Base-by-base conservation (phyloP, 1,140 invertebrate genomes). In the Leguminivora glycinivorella region DNA sequence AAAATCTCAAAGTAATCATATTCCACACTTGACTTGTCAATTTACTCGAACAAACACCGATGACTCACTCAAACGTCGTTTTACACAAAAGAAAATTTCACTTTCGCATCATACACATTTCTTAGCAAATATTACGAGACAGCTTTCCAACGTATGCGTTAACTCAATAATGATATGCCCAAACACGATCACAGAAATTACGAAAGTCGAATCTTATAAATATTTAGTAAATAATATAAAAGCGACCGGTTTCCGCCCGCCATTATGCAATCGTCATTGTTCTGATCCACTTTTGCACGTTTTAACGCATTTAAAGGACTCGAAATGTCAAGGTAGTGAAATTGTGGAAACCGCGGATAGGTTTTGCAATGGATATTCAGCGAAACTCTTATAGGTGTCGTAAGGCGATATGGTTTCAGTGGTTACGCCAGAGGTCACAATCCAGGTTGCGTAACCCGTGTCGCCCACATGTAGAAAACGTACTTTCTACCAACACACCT, bases 351-450 rank as follows among this genome's bases (percentile, higher is more conserved):
- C 31, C 56, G 70, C 70, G 58, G 85, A 81, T 82, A 77, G 79
- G 74, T 89, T 89, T 75, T 77, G 83, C 76, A 89, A 90, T 84
- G 73, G 79, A 81, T 83, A 83, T 88, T 86, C 82, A 86, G 85
- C 81, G 77, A 81, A 81, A 81, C 82, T 83, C 81, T 82, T 78
- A 82, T 80, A 83, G 77, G 74, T 88, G 85, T 83, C 81, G 85
- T 77, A 89, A 90, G 82, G 84, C 77, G 88, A 89, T 73, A 72
- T 69, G 79, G 79, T 77, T 84, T 83, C 72, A 75, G 80, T 68
- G 38, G 74, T 91, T 87, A 87, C 81, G 87, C 80, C 88, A 91
- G 81, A 82, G 87, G 87, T 89, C 89, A 89, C 72, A 68, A 74
- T 70, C 67, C 69, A 10, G 58, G 69, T 91, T 89, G 75, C 81